Evolutionary conservation across 2,797 vertebrate genomes (phyloP).

Genomic region (Chiropotes sagulatus): DNA sequence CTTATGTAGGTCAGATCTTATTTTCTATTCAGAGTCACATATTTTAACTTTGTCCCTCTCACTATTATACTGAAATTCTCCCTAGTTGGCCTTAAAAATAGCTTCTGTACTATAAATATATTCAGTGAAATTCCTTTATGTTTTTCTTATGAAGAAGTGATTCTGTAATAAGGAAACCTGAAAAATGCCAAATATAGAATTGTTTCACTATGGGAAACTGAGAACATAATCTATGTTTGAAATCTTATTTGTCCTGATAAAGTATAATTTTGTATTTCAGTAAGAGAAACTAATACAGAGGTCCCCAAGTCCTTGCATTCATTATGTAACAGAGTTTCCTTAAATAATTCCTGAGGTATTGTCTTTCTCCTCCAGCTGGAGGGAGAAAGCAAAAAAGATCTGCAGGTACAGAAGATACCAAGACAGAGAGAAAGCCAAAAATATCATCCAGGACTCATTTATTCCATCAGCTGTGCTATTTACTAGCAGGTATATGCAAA

Average conservation of each 20-base stretch:
- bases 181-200: conserved; percentile 27
- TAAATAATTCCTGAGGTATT: conserved; percentile 55
- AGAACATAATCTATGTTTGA: not conserved
- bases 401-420: conserved; percentile 58
- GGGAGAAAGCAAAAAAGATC: not conserved
- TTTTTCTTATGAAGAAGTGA: conserved; percentile 57
- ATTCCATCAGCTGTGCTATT: conserved; percentile 43
- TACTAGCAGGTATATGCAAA: conserved; percentile 50
- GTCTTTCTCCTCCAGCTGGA: not conserved
- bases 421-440: conserved; percentile 59
- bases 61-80: conserved; percentile 54
- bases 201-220: not conserved
- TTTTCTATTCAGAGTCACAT: conserved; percentile 50
- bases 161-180: conserved; percentile 31
- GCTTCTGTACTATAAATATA: conserved; percentile 54
- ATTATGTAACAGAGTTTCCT: conserved; percentile 67
- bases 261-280: conserved; percentile 45
- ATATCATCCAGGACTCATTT: conserved; percentile 15
- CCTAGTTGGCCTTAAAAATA: conserved; percentile 57
- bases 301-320: conserved; percentile 11
- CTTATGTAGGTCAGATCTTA: conserved; percentile 68
- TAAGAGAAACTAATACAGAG: not conserved
- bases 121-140: conserved; percentile 40
- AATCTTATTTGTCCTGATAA: conserved; percentile 43
- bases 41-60: conserved; percentile 23